Percentiles rank a stretch among this genome's conserved stretches.
Conservation (phyloP, 2,888 invertebrate genomes). For the Pristionchus entomophagus region DNA sequence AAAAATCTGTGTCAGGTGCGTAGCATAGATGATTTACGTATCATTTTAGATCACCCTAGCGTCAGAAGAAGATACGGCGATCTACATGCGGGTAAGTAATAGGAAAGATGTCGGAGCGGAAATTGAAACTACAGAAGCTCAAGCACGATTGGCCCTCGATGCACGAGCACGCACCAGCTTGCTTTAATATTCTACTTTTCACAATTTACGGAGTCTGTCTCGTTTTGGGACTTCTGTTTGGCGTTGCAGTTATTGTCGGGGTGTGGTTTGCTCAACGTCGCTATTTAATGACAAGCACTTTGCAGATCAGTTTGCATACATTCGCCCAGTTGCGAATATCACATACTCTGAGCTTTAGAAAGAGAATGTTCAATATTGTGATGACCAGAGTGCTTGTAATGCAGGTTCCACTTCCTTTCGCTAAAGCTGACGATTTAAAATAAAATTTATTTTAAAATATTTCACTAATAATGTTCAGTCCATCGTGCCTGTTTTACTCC, state of each 20-base stretch:
- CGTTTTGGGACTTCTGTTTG: background rate
- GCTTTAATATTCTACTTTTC: background rate
- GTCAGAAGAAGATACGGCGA: background rate
- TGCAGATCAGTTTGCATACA: background rate
- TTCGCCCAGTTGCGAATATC: background rate
- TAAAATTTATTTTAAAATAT: background rate
- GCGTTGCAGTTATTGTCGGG: background rate
- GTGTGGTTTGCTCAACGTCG: too few relatives aligned
- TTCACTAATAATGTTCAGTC: background rate
- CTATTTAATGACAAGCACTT: too few relatives aligned
- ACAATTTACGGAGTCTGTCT: background rate
- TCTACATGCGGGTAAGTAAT: background rate
- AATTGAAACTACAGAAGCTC: background rate
- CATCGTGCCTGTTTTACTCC: background rate
- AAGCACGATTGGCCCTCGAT: background rate
- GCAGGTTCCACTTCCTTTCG: too few relatives aligned
- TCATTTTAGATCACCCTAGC: background rate
- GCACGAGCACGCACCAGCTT: background rate
- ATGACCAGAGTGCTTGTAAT: background rate
- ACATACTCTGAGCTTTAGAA: background rate
- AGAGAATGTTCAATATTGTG: background rate
- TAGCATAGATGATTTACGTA: too few relatives aligned
- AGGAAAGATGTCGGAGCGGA: background rate
- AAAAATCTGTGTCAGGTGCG: background rate
- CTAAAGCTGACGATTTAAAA: too few relatives aligned